Base-by-base conservation (phyloP, 2,113 vertebrate genomes). In the Leiothrix lutea region DNA sequence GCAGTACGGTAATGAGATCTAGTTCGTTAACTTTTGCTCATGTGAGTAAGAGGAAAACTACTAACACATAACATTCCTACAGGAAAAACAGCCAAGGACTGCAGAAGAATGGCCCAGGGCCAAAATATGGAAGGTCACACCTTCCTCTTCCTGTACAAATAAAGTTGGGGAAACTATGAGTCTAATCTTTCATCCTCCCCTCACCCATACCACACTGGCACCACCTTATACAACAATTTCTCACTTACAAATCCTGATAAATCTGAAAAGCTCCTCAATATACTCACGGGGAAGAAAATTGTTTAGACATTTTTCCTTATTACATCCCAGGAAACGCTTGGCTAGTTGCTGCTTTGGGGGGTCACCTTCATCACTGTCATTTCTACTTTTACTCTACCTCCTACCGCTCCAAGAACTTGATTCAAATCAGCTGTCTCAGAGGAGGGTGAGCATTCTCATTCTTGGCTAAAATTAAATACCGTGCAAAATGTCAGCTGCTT, bases 61-160 rank as follows among this genome's bases (percentile, higher is more conserved):
- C 78, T 33, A 65, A 58, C 28, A 14, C 7, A 5, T 15, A 90
- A 36, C 70, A 60, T 58, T 80, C 42, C 75, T 31, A 69, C 60
- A 58, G 88, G 79, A 95, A 88, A 65, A 92, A 42, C 72, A 58
- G 11, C 47, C 61, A 75, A 51, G 47, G 54, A 21, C 50, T 90
- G 88, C 74, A 70, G 47, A 93, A 80, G 58, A 92, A 90, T 70
- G 88, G 90, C 87, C 26, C 22, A 13, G n/a, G 35, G 93, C 84
- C 93, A 95, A 51, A 10, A 47, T 8, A 66, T 0, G 4, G 56
- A 90, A 87, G 85, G 81, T 94, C 80, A 74, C 75, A 90, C 90
- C 85, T 95, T 92, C 93, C 85, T 83, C 54, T 96, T 96, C 94
- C 90, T 78, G 88, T 28, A 62, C 79, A 86, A 36, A 87, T 40